Conservation (phyloP, 2,797 vertebrate species). For the Typhlichthys eigenmanni region DNA sequence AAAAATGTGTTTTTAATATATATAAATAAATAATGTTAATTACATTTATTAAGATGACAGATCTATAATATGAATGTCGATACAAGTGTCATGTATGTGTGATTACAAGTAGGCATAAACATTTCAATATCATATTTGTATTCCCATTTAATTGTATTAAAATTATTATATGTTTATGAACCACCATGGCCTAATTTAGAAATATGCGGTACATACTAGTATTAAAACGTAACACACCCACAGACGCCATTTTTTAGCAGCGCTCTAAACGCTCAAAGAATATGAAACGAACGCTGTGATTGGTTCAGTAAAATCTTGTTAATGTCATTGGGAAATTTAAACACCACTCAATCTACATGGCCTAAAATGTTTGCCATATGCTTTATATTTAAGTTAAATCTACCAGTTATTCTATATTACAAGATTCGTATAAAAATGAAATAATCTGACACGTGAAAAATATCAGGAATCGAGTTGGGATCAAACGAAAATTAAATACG, state of each 20-base stretch:
- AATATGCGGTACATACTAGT: slow-evolving; percentile 13
- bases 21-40: background rate
- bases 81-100: background rate
- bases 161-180: background rate
- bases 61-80: no score
- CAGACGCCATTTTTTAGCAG: background rate
- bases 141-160: background rate
- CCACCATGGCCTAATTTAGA: background rate
- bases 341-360: slow-evolving; percentile 49
- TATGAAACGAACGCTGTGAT: slow-evolving; percentile 51
- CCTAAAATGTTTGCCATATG: slow-evolving; percentile 21
- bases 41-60: no score
- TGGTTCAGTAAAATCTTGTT: slow-evolving; percentile 31
- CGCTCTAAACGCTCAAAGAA: background rate
- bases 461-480: no score
- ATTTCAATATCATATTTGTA: background rate
- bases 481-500: no score
- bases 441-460: background rate
- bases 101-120: no score
- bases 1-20: background rate
- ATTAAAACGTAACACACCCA: slow-evolving; percentile 20
- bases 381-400: background rate
- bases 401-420: no score
- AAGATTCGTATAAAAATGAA: background rate
- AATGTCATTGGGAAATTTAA: slow-evolving; percentile 28